These are phyloP conservation scores for Sphecodes monilicornis DNA, from an alignment of 2,888 invertebrate species.

Conservation along the genomic window DNA sequence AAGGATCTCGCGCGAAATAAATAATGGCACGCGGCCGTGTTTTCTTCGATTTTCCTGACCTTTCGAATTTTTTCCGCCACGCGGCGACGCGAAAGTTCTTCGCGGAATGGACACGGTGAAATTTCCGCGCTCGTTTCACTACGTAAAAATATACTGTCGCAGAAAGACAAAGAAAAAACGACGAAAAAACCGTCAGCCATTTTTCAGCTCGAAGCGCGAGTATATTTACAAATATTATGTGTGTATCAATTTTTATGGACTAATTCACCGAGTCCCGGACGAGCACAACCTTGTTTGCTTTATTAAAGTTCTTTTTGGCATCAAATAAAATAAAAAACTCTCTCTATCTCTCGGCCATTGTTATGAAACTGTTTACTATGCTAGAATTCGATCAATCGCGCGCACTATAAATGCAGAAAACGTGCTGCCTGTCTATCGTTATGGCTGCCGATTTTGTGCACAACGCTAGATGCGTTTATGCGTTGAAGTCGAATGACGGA, in stretches of 20 bases:
- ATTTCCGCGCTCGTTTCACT: not conserved
- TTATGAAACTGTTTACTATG: not conserved
- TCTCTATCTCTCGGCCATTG: not conserved
- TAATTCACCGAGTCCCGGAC: not conserved
- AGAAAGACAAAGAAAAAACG: no score
- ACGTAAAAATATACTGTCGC: not conserved
- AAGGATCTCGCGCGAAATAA: conserved; percentile 35
- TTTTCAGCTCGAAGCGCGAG: not conserved
- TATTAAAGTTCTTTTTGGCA: not conserved
- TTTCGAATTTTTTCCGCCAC: not conserved
- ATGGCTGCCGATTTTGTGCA: no score
- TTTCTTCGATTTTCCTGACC: conserved; percentile 11
- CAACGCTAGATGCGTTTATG: no score
- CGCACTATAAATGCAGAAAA: no score
- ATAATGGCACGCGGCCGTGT: conserved; percentile 23
- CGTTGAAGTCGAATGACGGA: no score
- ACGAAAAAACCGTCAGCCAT: not conserved
- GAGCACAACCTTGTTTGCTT: not conserved
- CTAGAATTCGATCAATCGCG: no score
- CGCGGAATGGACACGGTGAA: not conserved
- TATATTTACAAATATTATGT: not conserved
- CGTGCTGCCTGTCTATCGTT: no score
- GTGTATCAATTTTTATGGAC: not conserved
- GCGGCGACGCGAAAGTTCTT: not conserved
- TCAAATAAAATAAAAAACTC: not conserved